Conservation (phyloP, 2,888 invertebrate genomes). For the Argyra leucocephala region DNA sequence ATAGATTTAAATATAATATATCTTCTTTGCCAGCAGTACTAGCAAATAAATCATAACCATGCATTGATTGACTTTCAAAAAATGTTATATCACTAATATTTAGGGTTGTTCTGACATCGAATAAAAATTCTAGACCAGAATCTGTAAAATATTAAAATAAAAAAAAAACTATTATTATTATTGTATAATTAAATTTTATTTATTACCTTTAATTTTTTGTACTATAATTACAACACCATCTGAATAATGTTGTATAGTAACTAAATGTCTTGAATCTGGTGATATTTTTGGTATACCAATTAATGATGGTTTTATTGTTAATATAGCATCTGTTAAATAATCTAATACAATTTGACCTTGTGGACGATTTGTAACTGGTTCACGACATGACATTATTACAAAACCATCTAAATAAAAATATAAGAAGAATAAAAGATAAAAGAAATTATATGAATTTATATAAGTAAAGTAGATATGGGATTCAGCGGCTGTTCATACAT, state of each 20-base stretch:
- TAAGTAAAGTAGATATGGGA: no score
- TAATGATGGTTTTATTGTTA: conserved; percentile 53
- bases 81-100: conserved; percentile 64
- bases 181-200: conserved; percentile 4
- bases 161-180: conserved; percentile 1
- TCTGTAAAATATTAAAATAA: conserved; percentile 38
- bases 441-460: no score
- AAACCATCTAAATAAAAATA: conserved; percentile 51
- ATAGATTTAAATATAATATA: conserved; percentile 59
- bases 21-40: conserved; percentile 62
- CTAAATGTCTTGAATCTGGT: conserved; percentile 60
- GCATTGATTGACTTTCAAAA: conserved; percentile 59
- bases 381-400: conserved; percentile 60
- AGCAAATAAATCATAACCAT: conserved; percentile 65
- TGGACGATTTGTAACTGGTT: conserved; percentile 53
- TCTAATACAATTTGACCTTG: conserved; percentile 61
- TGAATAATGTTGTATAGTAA: conserved; percentile 53
- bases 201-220: conserved; percentile 54
- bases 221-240: conserved; percentile 51
- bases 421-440: no score
- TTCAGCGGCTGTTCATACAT: no score
- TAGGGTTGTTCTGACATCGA: conserved; percentile 64
- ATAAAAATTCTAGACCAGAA: conserved; percentile 56
- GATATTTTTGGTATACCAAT: conserved; percentile 58
- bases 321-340: conserved; percentile 61